Evolutionary conservation across 2,113 vertebrate genomes (phyloP), one percentile per base, ranked within the genome.

Genomic region (Macquaria australasica): DNA sequence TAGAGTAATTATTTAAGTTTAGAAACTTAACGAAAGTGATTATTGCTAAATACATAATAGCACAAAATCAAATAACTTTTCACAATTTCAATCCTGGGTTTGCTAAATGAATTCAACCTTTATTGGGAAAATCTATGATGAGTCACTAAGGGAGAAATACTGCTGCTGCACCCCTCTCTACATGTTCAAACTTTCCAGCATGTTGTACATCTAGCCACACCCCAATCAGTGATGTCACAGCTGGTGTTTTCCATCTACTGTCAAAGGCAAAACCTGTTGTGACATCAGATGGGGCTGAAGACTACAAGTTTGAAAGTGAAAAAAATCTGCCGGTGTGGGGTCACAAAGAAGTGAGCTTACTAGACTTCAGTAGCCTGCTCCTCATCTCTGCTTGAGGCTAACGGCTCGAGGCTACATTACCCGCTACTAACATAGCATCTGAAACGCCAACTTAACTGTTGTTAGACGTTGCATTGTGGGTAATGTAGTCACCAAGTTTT

Each of bases 191-290:
- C 12, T 74, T 69, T 64, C 28, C 28, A 63, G 39, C n/a, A 70
- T 72, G 48, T 45, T 59, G 15, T 8, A 53, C 51, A 28, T 39
- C 25, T 2, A 34, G 28, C 15, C 60, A 39, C 56, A 53, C 23
- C 34, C 41, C 64, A 71, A 58, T 3, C 18, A 77, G 28, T 60
- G 14, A 79, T 12, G 45, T 73, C 67, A 25, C 31, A 73, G 58
- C 41, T 77, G 55, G 34, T 82, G 63, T 12, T 66, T 70, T 53
- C 20, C 55, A 53, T 74, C 34, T 21, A 3, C 37, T 55, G 59
- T 77, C 39, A 37, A 53, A 60, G 3, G 20, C n/a, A 71, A 75
- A 55, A 37, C 50, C 23, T 79, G 59, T 39, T 67, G 41, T 74
- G 68, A 34, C 34, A 5, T 34, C 34, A 34, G 3, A 0, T 34